Conservation (phyloP, 2,888 invertebrate species). For the Mythimna pallens region DNA sequence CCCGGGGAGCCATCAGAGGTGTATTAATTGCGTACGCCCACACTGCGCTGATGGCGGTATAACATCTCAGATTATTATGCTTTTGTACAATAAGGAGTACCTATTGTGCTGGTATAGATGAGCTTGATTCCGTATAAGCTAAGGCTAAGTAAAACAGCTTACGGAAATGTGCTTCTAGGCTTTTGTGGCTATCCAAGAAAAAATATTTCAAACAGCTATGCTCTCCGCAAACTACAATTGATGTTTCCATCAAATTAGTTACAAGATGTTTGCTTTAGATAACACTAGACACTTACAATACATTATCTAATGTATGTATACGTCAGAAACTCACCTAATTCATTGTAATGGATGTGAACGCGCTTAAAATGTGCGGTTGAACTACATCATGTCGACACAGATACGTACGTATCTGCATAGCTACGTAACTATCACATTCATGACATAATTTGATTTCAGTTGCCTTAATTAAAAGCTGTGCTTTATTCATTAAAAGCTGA, state of each 20-base stretch:
- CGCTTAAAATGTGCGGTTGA: constrained; percentile 27
- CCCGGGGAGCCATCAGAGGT: constrained; percentile 19
- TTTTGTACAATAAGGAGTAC: constrained; percentile 17
- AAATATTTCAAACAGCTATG: neutral
- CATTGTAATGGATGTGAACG: constrained; percentile 11
- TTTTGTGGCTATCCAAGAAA: neutral
- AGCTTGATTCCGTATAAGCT: neutral
- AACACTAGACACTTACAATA: neutral
- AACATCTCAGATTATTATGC: constrained; percentile 10
- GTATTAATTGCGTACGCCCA: constrained; percentile 37
- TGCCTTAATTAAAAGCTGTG: constrained; percentile 23
- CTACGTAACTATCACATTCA: constrained; percentile 12
- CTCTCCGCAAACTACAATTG: neutral
- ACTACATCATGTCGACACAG: constrained; percentile 3
- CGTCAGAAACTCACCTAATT: neutral
- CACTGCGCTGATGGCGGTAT: constrained; percentile 14
- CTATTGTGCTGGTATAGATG: neutral
- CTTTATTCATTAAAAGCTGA: constrained; percentile 20
- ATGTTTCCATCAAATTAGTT: neutral
- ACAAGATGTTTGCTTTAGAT: constrained; percentile 1
- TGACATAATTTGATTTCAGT: constrained; percentile 27
- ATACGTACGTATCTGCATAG: neutral
- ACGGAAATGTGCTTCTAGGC: neutral
- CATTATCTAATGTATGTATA: neutral
- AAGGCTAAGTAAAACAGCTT: neutral